Conservation (phyloP, 1,140 invertebrate species). For the Sarcophaga bullata region DNA sequence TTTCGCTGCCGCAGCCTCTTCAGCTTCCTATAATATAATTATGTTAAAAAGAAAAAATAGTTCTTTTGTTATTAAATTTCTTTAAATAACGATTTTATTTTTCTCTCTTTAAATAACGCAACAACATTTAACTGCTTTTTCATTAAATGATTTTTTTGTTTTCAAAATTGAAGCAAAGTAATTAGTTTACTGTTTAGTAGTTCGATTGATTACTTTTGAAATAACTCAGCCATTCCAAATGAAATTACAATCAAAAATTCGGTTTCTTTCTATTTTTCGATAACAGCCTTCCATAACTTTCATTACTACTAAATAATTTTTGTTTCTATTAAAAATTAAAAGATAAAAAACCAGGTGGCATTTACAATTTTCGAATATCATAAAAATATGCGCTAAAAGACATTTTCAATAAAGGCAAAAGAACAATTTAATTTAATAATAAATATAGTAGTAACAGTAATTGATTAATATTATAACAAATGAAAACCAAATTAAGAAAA, state of each 20-base stretch:
- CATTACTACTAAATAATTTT: background rate
- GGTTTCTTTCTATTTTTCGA: background rate
- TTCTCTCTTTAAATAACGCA: background rate
- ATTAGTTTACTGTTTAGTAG: background rate
- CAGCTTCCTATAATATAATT: conserved; percentile 75
- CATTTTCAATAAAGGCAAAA: conserved; percentile 21
- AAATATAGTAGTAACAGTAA: background rate
- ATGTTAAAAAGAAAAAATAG: background rate
- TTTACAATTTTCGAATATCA: background rate
- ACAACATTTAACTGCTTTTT: conserved; percentile 20
- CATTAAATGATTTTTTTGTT: background rate
- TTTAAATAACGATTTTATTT: background rate
- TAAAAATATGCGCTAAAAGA: conserved; percentile 17
- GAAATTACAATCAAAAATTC: background rate
- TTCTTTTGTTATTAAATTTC: background rate
- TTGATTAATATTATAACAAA: background rate
- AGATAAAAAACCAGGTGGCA: background rate
- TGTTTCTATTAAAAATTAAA: background rate
- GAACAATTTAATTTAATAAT: background rate
- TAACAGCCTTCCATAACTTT: background rate
- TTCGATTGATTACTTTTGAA: conserved; percentile 18
- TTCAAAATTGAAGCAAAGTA: conserved; percentile 14
- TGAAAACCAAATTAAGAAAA: background rate
- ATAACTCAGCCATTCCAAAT: conserved; percentile 23
- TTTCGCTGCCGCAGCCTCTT: conserved; percentile 80